Evolutionary conservation across 2,888 invertebrate species (phyloP), one percentile per base, ranked within the genome.

Genomic region (Pardosa pseudoannulata): DNA sequence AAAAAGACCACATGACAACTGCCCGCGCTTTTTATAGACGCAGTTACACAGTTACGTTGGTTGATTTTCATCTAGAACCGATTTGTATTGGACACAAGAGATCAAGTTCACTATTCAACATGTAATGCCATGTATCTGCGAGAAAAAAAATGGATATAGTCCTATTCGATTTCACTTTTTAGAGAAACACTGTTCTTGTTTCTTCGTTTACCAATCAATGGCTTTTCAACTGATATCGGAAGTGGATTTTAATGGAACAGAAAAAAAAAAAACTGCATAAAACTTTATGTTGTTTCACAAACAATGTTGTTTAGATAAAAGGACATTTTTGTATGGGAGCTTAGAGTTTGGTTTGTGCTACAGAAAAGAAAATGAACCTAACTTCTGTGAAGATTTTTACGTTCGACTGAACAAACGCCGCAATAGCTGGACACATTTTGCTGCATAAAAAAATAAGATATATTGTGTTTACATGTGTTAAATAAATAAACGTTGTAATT

Each of bases 391-490:
- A 67, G 32, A 31, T 32, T 31, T 32, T 32, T 67, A 32, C 16
- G 31, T 56, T 56, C 23, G 3, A 23, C 23, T 23, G 19, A 56
- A 56, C 19, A 56, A 56, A 56, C 3, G 1, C 23, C 23, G 56
- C 56, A 56, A 56, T 56, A 56, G 56, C 23, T 23, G 56, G 23
- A 56, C 56, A 56, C 46, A 5, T 23, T 56, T 56, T 56, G 19
- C 19, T 23, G 56, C 23, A 56, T 5, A 56, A 23, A n/a, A n/a
- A n/a, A n/a, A n/a, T n/a, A 56, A 2, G 56, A 23, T 1, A 71
- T 41, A 73, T 50, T 73, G 78, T 78, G 78, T 83, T 78, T 83
- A 78, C 83, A 83, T 83, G 83, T 83, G 76, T 83, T 73, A 76
- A 32, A 73, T 32, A 71, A 65, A 78, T 78, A 64, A 82, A 65